Evolutionary conservation across 2,797 vertebrate genomes (phyloP).

Genomic region (Enteromius trimaculatus): DNA sequence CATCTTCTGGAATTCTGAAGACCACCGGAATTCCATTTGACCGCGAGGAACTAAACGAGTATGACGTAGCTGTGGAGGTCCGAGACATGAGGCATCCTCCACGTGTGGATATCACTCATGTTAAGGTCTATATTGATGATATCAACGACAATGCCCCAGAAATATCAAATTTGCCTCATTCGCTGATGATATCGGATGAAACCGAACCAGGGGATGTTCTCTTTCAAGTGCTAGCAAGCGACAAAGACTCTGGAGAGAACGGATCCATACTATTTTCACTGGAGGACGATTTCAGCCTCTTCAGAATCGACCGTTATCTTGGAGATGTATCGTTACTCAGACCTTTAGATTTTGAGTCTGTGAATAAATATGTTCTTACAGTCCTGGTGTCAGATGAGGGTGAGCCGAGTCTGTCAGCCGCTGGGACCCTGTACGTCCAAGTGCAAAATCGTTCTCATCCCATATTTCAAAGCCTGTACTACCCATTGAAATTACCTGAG

Average conservation of each 20-base stretch:
- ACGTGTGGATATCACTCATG: conserved; percentile 82
- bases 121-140: conserved; percentile 89
- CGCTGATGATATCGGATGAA: conserved; percentile 86
- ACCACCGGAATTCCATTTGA: conserved; percentile 88
- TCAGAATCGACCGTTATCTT: conserved; percentile 88
- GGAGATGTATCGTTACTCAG: conserved; percentile 92
- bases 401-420: conserved; percentile 75
- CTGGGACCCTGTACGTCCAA: conserved; percentile 84
- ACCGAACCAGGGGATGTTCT: conserved; percentile 92
- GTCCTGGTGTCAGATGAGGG: conserved; percentile 87
- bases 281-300: conserved; percentile 87
- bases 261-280: conserved; percentile 84
- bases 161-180: conserved; percentile 90
- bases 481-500: conserved; percentile 91
- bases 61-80: conserved; percentile 86
- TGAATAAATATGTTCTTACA: conserved; percentile 88
- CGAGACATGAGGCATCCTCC: conserved; percentile 84
- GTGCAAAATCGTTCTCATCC: conserved; percentile 94
- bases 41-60: conserved; percentile 82
- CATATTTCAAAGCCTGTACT: conserved; percentile 91
- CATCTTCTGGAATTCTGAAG: conserved; percentile 87
- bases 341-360: conserved; percentile 89
- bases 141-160: conserved; percentile 89
- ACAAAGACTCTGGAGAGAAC: conserved; percentile 87
- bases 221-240: conserved; percentile 89